Percentiles rank a stretch among this genome's conserved stretches.
These are phyloP conservation scores for Chelonus insularis DNA, from an alignment of 1,140 invertebrate species.

Conservation along the genomic window DNA sequence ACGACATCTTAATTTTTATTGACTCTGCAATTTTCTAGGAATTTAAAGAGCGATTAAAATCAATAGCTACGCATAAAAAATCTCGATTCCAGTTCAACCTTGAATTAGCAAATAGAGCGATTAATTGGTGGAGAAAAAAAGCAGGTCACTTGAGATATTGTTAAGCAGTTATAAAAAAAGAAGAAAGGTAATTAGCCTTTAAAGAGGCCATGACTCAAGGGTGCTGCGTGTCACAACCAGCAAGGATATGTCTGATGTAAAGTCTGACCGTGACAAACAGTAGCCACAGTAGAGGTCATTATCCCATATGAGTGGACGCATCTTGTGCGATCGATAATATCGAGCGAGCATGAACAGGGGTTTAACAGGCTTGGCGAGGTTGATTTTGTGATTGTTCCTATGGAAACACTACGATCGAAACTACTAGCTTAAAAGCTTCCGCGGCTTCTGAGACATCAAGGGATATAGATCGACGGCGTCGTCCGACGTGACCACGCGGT, in stretches of 20 bases:
- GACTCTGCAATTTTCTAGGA: no score
- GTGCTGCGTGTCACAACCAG: neutral
- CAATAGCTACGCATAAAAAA: no score
- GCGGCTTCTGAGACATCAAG: conserved; percentile 9
- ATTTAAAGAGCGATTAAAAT: no score
- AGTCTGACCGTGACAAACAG: conserved; percentile 42
- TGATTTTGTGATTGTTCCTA: conserved; percentile 47
- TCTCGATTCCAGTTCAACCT: no score
- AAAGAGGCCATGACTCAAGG: neutral
- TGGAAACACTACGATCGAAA: conserved; percentile 47
- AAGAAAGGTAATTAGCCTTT: neutral
- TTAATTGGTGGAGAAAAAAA: no score
- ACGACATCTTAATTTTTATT: no score
- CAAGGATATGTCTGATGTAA: conserved; percentile 5
- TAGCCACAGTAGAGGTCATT: conserved; percentile 41
- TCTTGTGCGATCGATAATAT: conserved; percentile 41
- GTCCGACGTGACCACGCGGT: conserved; percentile 9
- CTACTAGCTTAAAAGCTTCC: conserved; percentile 20
- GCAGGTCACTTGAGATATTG: no score
- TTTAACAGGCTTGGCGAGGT: conserved; percentile 21
- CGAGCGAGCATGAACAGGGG: conserved; percentile 36
- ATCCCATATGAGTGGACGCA: conserved; percentile 37
- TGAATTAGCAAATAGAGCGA: no score
- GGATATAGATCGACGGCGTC: conserved; percentile 25
- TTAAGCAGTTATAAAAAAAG: no score